phyloP scores from a whole-genome alignment of 2,888 invertebrate species.

The Tetragonisca angustula region DNA sequence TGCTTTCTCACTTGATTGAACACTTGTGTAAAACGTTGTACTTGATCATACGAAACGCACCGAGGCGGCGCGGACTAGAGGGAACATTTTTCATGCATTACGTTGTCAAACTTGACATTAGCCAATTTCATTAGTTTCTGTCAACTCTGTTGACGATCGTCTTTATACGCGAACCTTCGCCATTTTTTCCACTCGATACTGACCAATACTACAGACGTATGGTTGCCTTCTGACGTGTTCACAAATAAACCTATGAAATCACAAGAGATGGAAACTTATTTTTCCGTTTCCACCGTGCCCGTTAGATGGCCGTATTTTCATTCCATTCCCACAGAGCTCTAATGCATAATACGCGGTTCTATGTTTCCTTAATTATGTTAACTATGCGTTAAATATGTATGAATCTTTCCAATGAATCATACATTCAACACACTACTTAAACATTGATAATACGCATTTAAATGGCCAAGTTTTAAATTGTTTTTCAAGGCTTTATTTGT shows the following conservation, averaged over 20 bases:
- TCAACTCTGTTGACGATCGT: constrained; percentile 67
- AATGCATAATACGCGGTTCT: not conserved
- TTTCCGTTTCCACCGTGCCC: constrained; percentile 31
- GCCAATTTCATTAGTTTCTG: constrained; percentile 62
- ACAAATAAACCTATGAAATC: constrained; percentile 51
- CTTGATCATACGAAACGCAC: constrained; percentile 67
- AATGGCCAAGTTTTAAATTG: constrained; percentile 11
- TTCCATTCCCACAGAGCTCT: not conserved
- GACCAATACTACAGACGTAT: constrained; percentile 37
- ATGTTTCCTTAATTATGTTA: not conserved
- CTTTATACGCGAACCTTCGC: constrained; percentile 69
- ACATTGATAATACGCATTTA: not conserved
- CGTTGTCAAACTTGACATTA: constrained; percentile 68
- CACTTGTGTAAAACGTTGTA: constrained; percentile 28
- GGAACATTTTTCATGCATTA: constrained; percentile 64
- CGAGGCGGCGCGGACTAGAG: constrained; percentile 58
- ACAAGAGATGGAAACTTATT: constrained; percentile 35
- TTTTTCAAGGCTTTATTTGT: constrained; percentile 42
- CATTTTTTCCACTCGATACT: constrained; percentile 63
- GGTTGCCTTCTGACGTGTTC: constrained; percentile 58
- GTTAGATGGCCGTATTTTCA: constrained; percentile 59
- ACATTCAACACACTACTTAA: not conserved
- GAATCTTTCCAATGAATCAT: not conserved
- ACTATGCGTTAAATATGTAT: not conserved
- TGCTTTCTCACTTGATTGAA: constrained; percentile 43